phyloP scores from a whole-genome alignment of 1,140 invertebrate species.

The Hyles euphorbiae region DNA sequence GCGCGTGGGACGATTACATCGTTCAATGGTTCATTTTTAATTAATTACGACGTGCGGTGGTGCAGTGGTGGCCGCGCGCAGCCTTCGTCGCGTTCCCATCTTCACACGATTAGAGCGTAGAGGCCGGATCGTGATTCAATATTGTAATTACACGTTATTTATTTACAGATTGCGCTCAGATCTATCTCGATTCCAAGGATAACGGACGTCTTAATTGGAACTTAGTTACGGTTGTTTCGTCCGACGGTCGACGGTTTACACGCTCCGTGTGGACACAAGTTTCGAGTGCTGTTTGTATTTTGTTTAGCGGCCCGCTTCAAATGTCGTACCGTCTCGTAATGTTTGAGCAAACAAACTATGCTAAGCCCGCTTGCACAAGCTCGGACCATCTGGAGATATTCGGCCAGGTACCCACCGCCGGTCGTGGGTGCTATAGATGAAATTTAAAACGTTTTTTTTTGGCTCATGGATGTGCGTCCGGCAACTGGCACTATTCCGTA shows the following conservation, averaged over 20 bases:
- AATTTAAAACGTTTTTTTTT: conserved; percentile 48
- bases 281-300: conserved; percentile 67
- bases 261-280: conserved; percentile 50
- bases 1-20: conserved; percentile 51
- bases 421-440: conserved; percentile 31
- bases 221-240: conserved; percentile 53
- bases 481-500: conserved; percentile 54
- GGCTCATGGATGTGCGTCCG: conserved; percentile 50
- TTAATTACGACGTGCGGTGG: conserved; percentile 45
- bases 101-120: conserved; percentile 48
- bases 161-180: conserved; percentile 46
- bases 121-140: conserved; percentile 63
- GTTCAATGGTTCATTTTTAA: conserved; percentile 57
- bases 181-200: conserved; percentile 61
- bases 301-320: conserved; percentile 71
- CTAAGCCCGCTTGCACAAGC: conserved; percentile 64
- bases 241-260: conserved; percentile 51
- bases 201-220: conserved; percentile 64
- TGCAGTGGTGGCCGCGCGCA: conserved; percentile 28
- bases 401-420: conserved; percentile 23
- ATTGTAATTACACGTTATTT: conserved; percentile 67
- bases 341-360: conserved; percentile 62
- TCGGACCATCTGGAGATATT: conserved; percentile 67
- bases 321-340: conserved; percentile 71
- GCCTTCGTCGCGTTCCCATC: conserved; percentile 54